phyloP scores from a whole-genome alignment of 1,140 invertebrate species.

The Drosophila hydei region DNA sequence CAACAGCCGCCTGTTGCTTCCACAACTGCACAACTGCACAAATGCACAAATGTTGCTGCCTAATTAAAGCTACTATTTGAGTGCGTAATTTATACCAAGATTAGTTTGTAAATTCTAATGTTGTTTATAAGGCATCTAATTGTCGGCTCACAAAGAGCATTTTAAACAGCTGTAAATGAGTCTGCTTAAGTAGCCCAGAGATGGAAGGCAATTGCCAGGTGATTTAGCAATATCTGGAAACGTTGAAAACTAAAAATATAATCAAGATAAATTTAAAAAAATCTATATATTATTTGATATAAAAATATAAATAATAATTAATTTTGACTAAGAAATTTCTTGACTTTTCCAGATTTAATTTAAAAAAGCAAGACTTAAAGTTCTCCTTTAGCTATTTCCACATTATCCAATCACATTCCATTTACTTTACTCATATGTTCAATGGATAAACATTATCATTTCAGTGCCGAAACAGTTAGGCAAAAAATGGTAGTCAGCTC shows the following conservation, averaged over 20 bases:
- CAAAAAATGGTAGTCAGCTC: not conserved
- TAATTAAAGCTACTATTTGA: constrained; percentile 31
- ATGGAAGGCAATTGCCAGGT: too few relatives aligned
- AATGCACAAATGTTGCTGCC: constrained; percentile 14
- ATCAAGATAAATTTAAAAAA: too few relatives aligned
- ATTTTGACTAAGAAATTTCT: too few relatives aligned
- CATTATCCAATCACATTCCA: not conserved
- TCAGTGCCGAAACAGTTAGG: not conserved
- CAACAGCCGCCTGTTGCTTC: constrained; percentile 53
- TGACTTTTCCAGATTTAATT: too few relatives aligned
- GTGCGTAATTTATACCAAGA: constrained; percentile 6
- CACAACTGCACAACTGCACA: not conserved
- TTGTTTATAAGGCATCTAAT: not conserved
- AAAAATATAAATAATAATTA: too few relatives aligned
- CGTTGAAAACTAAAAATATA: too few relatives aligned
- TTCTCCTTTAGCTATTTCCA: too few relatives aligned
- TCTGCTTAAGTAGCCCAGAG: too few relatives aligned
- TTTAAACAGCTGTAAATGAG: too few relatives aligned
- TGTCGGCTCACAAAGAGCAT: not conserved
- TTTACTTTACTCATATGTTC: not conserved
- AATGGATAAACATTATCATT: not conserved
- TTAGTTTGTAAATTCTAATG: constrained; percentile 1
- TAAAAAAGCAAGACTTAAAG: too few relatives aligned
- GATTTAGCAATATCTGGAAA: too few relatives aligned
- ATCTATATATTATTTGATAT: too few relatives aligned